phyloP scores from a whole-genome alignment of 2,797 vertebrate genomes.

The Sebastes minor region DNA sequence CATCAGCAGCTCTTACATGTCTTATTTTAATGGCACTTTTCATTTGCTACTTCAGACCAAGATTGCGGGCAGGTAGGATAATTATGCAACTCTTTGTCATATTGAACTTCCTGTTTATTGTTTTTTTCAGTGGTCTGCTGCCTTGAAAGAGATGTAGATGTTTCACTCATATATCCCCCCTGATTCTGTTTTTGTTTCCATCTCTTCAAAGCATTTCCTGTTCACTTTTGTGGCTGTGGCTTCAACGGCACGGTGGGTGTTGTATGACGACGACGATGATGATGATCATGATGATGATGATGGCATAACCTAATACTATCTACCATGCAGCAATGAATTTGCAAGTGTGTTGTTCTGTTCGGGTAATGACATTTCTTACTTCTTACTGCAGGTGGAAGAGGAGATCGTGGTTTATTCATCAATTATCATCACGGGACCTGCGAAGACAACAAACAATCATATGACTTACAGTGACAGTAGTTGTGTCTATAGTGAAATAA shows the following conservation, averaged over 20 bases:
- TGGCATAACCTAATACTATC: background rate
- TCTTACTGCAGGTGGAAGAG: constrained; percentile 39
- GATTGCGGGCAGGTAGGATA: constrained; percentile 31
- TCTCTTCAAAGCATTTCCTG: constrained; percentile 21
- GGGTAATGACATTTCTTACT: background rate
- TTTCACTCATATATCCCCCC: rapidly evolving
- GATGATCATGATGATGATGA: background rate
- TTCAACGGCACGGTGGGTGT: background rate
- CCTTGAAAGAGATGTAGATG: background rate
- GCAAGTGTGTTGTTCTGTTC: background rate
- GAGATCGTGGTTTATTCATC: constrained; percentile 60
- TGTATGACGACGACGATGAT: background rate
- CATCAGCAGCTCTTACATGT: background rate
- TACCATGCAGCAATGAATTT: background rate
- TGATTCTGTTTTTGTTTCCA: background rate
- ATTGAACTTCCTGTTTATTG: constrained; percentile 10
- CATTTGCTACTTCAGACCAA: constrained; percentile 20
- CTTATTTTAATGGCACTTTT: constrained; percentile 31
- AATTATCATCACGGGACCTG: constrained; percentile 24
- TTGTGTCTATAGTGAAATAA: constrained; percentile 67
- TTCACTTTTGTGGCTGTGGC: background rate
- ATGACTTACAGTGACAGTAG: background rate
- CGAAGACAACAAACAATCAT: background rate
- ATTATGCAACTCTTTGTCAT: background rate
- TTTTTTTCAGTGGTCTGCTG: background rate